A percentile compares a stretch with the other conserved stretches of the same genome.
These are phyloP conservation scores for Otolemur garnettii DNA, from an alignment of 2,113 vertebrate genomes.

Conservation along the genomic window DNA sequence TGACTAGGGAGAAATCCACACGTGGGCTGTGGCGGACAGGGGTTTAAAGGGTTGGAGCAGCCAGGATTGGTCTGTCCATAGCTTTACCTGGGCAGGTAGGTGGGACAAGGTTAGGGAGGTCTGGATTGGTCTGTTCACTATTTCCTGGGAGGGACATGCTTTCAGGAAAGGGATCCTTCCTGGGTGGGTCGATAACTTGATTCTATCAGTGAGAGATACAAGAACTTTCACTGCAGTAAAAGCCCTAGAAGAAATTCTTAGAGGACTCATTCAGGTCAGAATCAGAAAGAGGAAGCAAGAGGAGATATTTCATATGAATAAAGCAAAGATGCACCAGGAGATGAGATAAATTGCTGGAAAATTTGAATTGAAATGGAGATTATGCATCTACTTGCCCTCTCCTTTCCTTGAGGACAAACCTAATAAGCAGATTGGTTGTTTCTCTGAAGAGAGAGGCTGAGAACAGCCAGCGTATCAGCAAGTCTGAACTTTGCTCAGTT, in stretches of 20 bases:
- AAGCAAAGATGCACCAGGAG: neutral
- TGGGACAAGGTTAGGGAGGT: no score
- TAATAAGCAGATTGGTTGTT: constrained; percentile 15
- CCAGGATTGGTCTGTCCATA: no score
- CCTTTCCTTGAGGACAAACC: neutral
- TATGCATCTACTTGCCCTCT: neutral
- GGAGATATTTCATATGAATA: neutral
- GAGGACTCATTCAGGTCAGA: neutral
- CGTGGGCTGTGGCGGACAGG: no score
- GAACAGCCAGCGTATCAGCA: neutral
- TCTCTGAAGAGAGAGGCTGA: neutral
- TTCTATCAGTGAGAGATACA: neutral
- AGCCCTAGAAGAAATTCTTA: neutral
- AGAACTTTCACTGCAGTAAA: neutral
- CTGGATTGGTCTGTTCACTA: no score
- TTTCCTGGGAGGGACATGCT: no score
- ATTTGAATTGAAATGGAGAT: constrained; percentile 8
- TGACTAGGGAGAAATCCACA: no score
- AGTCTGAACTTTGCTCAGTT: neutral
- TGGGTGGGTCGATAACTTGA: no score
- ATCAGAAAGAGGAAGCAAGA: neutral
- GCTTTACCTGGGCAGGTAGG: no score
- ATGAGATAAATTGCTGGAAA: constrained; percentile 14
- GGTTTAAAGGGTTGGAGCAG: no score
- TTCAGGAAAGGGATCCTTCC: no score